Base-by-base conservation (phyloP, 2,888 invertebrate genomes). In the Ceratothoa steindachneri region DNA sequence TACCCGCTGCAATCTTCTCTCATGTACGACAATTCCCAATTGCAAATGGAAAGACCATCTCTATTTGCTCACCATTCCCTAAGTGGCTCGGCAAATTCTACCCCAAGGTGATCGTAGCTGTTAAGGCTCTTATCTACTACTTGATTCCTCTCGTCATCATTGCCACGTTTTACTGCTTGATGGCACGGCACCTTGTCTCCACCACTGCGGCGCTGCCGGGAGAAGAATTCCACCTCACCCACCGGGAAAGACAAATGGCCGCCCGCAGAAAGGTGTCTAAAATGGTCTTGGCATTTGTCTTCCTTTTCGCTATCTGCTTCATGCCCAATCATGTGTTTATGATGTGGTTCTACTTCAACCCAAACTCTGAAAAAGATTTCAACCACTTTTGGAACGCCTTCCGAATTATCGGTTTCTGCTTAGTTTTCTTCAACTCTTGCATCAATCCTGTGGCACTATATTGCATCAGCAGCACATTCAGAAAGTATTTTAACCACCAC, bases 401-500 rank as follows among this genome's bases (percentile, higher is more conserved):
- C 76, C 88, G 93, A 81, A 93, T 94, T 81, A 85, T 91, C 55
- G 93, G 92, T 22, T 94, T 93, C 84, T 93, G 93, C 82, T 87
- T 96, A 74, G 89, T 91, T 82, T 95, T 93, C 86, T 88, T 94
- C 80, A 92, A 93, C 86, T 94, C 95, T 81, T 96, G 96, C 84
- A 92, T 95, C 81, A 96, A 96, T 85, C 96, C 96, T 0, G 91
- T 95, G 77, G 95, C 95, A 0, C 87, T 96, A 65, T 95, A 95
- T 85, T 93, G 93, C 85, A 92, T 95, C 80, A 95, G 94, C 83
- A 93, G 93, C 60, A 92, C 93, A 80, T 96, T 95, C 85, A 89
- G 95, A 82, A 93, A 94, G 84, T 91, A 93, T 84, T 94, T 93
- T 85, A 93, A 93, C 85, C 89, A 91, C 88, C 92, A 95, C 85